These are phyloP conservation scores for Syndactyla subalaris DNA, from an alignment of 2,797 vertebrate species.

Conservation along the genomic window DNA sequence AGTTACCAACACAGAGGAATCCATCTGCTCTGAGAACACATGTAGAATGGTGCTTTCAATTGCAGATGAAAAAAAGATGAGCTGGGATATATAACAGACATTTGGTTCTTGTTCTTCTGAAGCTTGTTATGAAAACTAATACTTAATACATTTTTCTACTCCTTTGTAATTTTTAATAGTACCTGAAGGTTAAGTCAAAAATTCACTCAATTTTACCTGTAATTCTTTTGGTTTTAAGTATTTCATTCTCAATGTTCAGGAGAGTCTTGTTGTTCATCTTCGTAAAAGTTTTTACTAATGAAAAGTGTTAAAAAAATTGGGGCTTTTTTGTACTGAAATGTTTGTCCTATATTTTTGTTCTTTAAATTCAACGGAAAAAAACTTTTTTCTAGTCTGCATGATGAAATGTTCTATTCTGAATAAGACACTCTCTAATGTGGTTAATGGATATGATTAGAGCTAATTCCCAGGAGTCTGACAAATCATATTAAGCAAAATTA, in stretches of 20 bases:
- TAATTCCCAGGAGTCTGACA: conserved; percentile 39
- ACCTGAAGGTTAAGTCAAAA: not conserved
- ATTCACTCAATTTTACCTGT: not conserved
- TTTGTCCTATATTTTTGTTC: not conserved
- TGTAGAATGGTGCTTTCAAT: not conserved
- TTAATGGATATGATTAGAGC: conserved; percentile 47
- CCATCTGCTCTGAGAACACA: not conserved
- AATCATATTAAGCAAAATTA: conserved; percentile 53
- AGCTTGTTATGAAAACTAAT: not conserved
- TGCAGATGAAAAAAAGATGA: not conserved
- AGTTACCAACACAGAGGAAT: not conserved
- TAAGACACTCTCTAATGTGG: not conserved
- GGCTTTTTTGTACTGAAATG: not conserved
- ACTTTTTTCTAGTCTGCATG: not conserved
- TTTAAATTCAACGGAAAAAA: not conserved
- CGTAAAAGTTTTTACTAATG: not conserved
- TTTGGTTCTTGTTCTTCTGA: not conserved
- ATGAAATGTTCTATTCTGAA: conserved; percentile 18
- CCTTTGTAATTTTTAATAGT: not conserved
- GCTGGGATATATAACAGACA: not conserved
- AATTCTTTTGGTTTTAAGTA: not conserved
- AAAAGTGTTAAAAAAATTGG: not conserved
- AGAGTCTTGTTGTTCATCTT: not conserved
- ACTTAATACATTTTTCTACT: not conserved
- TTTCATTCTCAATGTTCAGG: not conserved